Percentiles rank a stretch among this genome's conserved stretches.
phyloP scores from a whole-genome alignment of 2,797 vertebrate species.

The Carduelis carduelis region DNA sequence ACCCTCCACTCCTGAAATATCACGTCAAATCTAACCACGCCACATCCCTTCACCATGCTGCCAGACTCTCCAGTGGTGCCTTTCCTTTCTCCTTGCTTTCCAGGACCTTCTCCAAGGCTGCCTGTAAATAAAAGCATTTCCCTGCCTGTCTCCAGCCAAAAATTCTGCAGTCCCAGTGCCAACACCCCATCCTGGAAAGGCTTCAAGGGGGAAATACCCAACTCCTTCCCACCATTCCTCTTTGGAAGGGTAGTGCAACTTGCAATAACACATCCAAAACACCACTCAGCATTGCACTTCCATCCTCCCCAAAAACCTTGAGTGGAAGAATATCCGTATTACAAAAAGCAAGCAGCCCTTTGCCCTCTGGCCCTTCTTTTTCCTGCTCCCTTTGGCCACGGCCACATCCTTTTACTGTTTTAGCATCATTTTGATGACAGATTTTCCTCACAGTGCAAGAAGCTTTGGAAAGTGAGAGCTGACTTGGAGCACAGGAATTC shows the following conservation, averaged over 20 bases:
- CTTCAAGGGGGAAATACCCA: neutral
- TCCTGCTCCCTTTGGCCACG: neutral
- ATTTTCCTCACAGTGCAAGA: neutral
- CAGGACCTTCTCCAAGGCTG: neutral
- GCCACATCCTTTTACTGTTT: neutral
- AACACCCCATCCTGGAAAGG: neutral
- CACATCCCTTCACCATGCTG: fast-evolving
- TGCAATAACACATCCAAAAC: neutral
- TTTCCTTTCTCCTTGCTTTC: neutral
- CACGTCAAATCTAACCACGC: fast-evolving
- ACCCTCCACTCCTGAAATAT: neutral
- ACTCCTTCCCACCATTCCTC: neutral
- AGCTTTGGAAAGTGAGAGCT: neutral
- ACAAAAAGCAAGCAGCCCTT: neutral
- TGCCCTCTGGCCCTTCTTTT: neutral
- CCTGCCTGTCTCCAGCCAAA: neutral
- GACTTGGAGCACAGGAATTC: neutral
- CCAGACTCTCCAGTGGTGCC: neutral
- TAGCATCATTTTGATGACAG: neutral
- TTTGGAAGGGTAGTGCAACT: fast-evolving
- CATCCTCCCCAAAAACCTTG: neutral
- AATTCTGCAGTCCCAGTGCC: fast-evolving
- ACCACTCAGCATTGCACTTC: neutral
- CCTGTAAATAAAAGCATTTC: neutral
- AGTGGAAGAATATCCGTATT: neutral